Percentiles rank a stretch among this genome's conserved stretches.
phyloP scores from a whole-genome alignment of 1,140 invertebrate species.

The Ectropis grisescens region DNA sequence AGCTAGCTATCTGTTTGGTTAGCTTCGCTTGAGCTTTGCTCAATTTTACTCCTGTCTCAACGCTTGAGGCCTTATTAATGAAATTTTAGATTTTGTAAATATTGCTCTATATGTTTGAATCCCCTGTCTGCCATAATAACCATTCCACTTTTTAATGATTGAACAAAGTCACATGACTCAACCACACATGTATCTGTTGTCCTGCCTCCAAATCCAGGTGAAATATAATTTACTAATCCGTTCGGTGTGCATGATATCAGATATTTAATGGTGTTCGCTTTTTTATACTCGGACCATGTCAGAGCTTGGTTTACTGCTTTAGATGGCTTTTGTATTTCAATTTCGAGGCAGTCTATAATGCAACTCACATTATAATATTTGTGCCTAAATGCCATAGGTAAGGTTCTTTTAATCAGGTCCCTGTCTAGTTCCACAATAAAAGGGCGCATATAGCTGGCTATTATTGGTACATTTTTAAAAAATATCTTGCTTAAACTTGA shows the following conservation, averaged over 20 bases:
- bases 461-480: constrained; percentile 10
- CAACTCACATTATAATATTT: no score
- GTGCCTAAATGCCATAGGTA: no score
- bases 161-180: constrained; percentile 2
- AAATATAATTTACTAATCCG: no score
- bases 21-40: neutral
- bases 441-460: constrained; percentile 9
- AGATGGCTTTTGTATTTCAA: no score
- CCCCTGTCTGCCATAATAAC: constrained; percentile 6
- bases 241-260: no score
- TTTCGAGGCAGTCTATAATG: no score
- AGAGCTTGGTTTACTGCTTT: no score
- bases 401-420: no score
- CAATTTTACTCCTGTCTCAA: constrained; percentile 1
- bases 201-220: no score
- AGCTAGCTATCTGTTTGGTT: constrained; percentile 3
- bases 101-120: constrained; percentile 9
- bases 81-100: constrained; percentile 4
- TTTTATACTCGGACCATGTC: no score
- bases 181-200: constrained; percentile 2
- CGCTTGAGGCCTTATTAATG: constrained; percentile 4
- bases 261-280: no score
- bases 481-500: constrained; percentile 13
- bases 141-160: constrained; percentile 1
- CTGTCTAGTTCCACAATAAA: constrained; percentile 10